phyloP scores from a whole-genome alignment of 2,797 vertebrate species.

The Buceros bicornis region DNA sequence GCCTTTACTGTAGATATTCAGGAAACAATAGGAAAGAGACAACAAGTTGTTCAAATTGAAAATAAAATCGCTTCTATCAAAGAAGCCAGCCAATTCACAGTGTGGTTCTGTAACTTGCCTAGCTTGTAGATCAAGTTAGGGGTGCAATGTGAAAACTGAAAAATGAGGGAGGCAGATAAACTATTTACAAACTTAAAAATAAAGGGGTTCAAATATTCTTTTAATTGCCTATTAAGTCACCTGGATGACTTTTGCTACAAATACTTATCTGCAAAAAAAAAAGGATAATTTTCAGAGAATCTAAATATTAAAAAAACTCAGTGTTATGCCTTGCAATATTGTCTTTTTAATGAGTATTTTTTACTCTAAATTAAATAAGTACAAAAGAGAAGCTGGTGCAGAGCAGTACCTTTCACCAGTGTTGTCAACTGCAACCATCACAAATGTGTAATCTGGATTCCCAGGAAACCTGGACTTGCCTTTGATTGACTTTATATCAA shows the following conservation, averaged over 20 bases:
- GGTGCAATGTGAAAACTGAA: neutral
- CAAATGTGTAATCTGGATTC: neutral
- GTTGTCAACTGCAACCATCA: neutral
- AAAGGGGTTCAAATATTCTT: neutral
- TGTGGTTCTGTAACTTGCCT: neutral
- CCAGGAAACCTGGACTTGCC: neutral
- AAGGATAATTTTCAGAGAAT: neutral
- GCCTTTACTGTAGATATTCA: neutral
- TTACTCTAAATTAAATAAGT: neutral
- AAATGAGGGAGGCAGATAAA: neutral
- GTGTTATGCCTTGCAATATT: neutral
- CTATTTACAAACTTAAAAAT: neutral
- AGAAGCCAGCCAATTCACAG: neutral
- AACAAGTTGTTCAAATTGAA: neutral
- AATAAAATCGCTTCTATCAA: neutral
- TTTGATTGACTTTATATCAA: neutral
- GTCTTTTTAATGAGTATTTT: neutral
- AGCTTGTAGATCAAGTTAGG: neutral
- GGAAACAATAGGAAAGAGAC: neutral
- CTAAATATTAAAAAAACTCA: neutral
- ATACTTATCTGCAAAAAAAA: neutral
- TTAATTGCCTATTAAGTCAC: neutral
- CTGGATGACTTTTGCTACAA: neutral
- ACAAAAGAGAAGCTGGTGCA: neutral
- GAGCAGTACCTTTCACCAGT: neutral